Evolutionary conservation across 2,797 vertebrate species (phyloP).

Genomic region (Enteromius fasciolatus): DNA sequence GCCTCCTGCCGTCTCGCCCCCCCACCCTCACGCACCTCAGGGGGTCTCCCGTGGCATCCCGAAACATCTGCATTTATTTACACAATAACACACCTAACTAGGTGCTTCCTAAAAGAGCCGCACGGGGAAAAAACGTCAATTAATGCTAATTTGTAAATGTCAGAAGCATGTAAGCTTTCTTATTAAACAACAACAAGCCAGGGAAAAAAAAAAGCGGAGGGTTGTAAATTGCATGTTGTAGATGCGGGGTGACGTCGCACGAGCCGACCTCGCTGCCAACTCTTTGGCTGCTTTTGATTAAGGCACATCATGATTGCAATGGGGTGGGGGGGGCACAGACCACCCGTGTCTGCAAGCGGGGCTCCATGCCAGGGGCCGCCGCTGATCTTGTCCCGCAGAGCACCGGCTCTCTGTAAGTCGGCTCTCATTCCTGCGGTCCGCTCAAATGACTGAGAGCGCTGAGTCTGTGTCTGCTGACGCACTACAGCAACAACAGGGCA

Average conservation of each 20-base stretch:
- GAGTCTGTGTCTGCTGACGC: constrained; percentile 44
- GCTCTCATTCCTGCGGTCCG: constrained; percentile 30
- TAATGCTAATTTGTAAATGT: constrained; percentile 77
- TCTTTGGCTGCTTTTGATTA: constrained; percentile 56
- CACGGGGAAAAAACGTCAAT: constrained; percentile 61
- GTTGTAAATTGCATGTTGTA: constrained; percentile 66
- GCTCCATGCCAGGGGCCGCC: constrained; percentile 19
- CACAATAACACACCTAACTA: constrained; percentile 80
- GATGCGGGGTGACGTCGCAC: constrained; percentile 43
- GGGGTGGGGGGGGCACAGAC: constrained; percentile 14
- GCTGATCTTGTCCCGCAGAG: constrained; percentile 20
- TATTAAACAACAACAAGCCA: constrained; percentile 55
- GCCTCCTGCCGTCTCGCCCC: constrained; percentile 60
- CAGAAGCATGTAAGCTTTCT: constrained; percentile 63
- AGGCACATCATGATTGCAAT: constrained; percentile 61
- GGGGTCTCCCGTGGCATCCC: constrained; percentile 72
- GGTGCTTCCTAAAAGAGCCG: constrained; percentile 75
- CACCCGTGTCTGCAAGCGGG: constrained; percentile 33
- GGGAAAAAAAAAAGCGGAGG: constrained; percentile 59
- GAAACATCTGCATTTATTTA: constrained; percentile 83
- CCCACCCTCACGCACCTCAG: constrained; percentile 61
- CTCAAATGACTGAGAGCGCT: constrained; percentile 38
- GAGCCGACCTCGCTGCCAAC: constrained; percentile 49
- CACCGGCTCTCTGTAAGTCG: constrained; percentile 10
- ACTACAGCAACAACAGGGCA: constrained; percentile 43